Conservation (phyloP, 1,140 invertebrate species). For the Psix sp. region DNA sequence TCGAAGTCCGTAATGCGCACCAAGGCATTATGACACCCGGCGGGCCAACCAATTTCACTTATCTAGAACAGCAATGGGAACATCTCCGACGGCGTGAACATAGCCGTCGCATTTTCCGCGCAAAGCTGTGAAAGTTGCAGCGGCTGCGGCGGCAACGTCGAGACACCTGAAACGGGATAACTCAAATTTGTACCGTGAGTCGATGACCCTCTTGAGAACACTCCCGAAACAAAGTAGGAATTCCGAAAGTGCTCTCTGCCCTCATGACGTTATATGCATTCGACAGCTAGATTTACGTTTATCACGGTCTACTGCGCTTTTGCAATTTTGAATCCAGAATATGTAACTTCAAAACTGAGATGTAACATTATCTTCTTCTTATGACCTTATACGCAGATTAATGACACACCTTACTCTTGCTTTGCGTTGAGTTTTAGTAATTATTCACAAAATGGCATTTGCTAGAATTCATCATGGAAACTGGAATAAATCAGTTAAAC, state of each 20-base stretch:
- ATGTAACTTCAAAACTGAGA: slow-evolving; percentile 29
- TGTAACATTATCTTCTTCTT: slow-evolving; percentile 32
- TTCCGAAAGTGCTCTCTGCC: slow-evolving; percentile 59
- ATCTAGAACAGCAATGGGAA: slow-evolving; percentile 58
- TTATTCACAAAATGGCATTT: slow-evolving; percentile 11
- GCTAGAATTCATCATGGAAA: neutral
- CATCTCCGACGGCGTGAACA: slow-evolving; percentile 45
- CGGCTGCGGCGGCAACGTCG: slow-evolving; percentile 37
- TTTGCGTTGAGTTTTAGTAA: no score
- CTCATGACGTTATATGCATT: slow-evolving; percentile 53
- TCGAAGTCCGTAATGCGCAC: slow-evolving; percentile 54
- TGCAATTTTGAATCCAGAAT: slow-evolving; percentile 39
- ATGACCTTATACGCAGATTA: slow-evolving; percentile 5
- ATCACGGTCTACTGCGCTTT: slow-evolving; percentile 46
- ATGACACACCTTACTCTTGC: no score
- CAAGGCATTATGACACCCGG: slow-evolving; percentile 55
- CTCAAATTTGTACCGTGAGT: slow-evolving; percentile 59
- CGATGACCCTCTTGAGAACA: slow-evolving; percentile 58
- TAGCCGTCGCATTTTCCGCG: slow-evolving; percentile 50
- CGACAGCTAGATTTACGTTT: slow-evolving; percentile 62
- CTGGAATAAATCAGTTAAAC: neutral
- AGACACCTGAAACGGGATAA: slow-evolving; percentile 53
- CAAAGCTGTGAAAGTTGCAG: slow-evolving; percentile 50
- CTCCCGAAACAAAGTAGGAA: slow-evolving; percentile 60
- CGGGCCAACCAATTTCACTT: slow-evolving; percentile 61